A percentile compares a stretch with the other conserved stretches of the same genome.
phyloP scores from a whole-genome alignment of 2,888 invertebrate genomes.

The Eupithecia vulgata region DNA sequence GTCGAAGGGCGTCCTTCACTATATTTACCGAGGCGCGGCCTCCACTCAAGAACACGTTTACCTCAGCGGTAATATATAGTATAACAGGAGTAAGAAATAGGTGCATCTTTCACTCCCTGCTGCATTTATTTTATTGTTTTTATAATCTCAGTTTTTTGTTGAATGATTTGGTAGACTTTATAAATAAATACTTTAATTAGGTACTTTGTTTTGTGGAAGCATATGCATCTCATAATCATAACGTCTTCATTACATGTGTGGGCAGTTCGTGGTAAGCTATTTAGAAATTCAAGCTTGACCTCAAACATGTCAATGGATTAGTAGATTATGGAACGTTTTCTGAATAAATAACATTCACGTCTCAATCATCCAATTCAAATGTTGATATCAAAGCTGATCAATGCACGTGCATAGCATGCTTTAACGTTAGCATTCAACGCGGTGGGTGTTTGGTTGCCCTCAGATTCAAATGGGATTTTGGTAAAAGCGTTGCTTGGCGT shows the following conservation, averaged over 20 bases:
- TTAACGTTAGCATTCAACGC: conserved; percentile 7
- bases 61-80: no score
- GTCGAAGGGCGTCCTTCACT: no score
- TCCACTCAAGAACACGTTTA: no score
- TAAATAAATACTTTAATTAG: not conserved
- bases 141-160: not conserved
- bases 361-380: conserved; percentile 33
- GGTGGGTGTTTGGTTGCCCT: conserved; percentile 6
- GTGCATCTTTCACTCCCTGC: not conserved
- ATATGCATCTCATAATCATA: conserved; percentile 8
- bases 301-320: conserved; percentile 21
- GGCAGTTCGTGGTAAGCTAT: conserved; percentile 13
- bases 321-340: conserved; percentile 23
- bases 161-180: not conserved
- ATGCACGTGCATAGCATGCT: conserved; percentile 17
- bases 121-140: not conserved
- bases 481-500: not conserved
- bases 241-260: conserved; percentile 4
- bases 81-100: no score
- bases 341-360: conserved; percentile 29
- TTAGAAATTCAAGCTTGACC: conserved; percentile 18
- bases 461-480: not conserved
- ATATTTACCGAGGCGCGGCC: no score
- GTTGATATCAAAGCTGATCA: conserved; percentile 29
- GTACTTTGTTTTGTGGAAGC: not conserved